A percentile compares a stretch with the other conserved stretches of the same genome.
These are phyloP conservation scores for Atherix ibis DNA, from an alignment of 2,888 invertebrate species.

Conservation along the genomic window DNA sequence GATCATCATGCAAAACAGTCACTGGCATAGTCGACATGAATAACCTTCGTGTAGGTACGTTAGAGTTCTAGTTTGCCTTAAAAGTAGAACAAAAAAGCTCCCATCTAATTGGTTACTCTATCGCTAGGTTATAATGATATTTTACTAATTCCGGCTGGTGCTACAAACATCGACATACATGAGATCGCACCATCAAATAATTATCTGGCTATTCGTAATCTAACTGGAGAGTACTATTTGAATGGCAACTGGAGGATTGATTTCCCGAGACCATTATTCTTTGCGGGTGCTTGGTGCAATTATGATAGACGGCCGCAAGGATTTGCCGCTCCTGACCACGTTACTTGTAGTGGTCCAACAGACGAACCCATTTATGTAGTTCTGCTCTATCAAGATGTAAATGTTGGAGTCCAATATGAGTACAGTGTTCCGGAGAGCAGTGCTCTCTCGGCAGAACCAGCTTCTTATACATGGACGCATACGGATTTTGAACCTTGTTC, in stretches of 20 bases:
- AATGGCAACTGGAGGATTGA: conserved; percentile 93
- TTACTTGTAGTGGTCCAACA: conserved; percentile 76
- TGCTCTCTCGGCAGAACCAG: conserved; percentile 45
- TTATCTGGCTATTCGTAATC: conserved; percentile 75
- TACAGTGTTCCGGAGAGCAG: conserved; percentile 71
- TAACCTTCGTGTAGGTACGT: conserved; percentile 55
- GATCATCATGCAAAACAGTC: conserved; percentile 69
- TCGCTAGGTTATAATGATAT: conserved; percentile 88
- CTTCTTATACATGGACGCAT: conserved; percentile 69
- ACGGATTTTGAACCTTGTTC: conserved; percentile 58
- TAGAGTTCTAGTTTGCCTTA: neutral
- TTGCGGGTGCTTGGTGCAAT: conserved; percentile 73
- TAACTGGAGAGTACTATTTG: conserved; percentile 68
- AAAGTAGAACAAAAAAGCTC: neutral
- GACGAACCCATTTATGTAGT: conserved; percentile 76
- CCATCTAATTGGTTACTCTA: too few species aligned
- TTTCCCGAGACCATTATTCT: conserved; percentile 62
- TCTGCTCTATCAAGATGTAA: conserved; percentile 63
- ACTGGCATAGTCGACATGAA: conserved; percentile 52
- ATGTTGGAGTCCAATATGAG: conserved; percentile 75
- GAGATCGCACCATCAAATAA: conserved; percentile 75
- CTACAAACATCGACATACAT: conserved; percentile 72
- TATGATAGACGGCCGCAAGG: conserved; percentile 73
- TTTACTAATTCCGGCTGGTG: conserved; percentile 76
- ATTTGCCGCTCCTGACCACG: conserved; percentile 68